A percentile compares a stretch with the other conserved stretches of the same genome.
These are phyloP conservation scores for Clistopyga incitator DNA, from an alignment of 2,888 invertebrate genomes.

Conservation along the genomic window DNA sequence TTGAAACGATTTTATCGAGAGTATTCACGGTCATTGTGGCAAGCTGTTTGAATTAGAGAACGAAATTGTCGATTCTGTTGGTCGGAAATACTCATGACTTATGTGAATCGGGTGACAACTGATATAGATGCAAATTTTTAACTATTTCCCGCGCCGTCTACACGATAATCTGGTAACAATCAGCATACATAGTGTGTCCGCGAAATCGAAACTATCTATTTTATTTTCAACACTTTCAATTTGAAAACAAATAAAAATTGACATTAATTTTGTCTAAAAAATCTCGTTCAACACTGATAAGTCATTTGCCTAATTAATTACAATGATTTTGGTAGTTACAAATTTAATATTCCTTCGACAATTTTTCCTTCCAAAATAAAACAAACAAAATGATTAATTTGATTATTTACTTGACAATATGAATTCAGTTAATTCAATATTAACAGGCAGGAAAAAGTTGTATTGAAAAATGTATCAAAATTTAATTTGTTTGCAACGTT, in stretches of 20 bases:
- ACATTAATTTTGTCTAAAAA: too few relatives aligned
- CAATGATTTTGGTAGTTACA: too few relatives aligned
- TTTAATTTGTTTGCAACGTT: neutral
- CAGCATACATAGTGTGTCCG: neutral
- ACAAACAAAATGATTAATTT: too few relatives aligned
- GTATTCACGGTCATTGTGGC: neutral
- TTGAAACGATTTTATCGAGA: neutral
- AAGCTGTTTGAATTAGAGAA: neutral
- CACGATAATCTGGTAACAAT: neutral
- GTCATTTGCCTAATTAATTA: too few relatives aligned
- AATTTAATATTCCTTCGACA: too few relatives aligned
- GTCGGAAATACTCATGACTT: slow-evolving; percentile 44
- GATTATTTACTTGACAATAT: too few relatives aligned
- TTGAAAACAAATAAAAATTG: too few relatives aligned
- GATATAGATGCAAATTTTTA: slow-evolving; percentile 30
- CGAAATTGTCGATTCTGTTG: slow-evolving; percentile 6
- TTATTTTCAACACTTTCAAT: neutral
- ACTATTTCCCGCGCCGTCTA: neutral
- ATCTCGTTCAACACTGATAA: too few relatives aligned
- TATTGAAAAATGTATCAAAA: too few relatives aligned
- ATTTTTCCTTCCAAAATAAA: too few relatives aligned
- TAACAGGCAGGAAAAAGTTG: too few relatives aligned
- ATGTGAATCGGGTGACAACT: neutral
- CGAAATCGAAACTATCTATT: neutral
- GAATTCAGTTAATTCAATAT: too few relatives aligned